Percentiles rank a stretch among this genome's conserved stretches.
Evolutionary conservation across 1,140 invertebrate genomes (phyloP).

Genomic region (Drosophila parvula): DNA sequence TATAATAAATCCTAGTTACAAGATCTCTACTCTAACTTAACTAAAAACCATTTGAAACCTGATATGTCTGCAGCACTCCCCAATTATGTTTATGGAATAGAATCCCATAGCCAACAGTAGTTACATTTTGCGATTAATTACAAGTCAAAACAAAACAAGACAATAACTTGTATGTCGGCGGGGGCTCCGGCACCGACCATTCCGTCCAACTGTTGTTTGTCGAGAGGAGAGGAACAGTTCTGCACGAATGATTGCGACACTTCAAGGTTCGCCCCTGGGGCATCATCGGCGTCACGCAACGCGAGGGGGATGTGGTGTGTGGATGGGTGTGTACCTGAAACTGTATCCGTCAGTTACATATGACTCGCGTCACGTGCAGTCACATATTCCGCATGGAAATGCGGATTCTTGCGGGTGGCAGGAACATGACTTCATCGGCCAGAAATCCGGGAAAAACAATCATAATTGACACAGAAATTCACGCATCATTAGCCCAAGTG

Average conservation of each 20-base stretch:
- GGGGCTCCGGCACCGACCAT: slow-evolving; percentile 1
- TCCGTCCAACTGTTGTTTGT: slow-evolving; percentile 56
- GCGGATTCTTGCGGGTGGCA: neutral
- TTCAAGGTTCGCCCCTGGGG: slow-evolving; percentile 55
- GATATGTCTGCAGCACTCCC: slow-evolving; percentile 8
- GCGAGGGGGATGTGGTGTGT: slow-evolving; percentile 17
- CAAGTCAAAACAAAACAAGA: slow-evolving; percentile 42
- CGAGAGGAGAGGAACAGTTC: slow-evolving; percentile 52
- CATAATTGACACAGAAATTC: slow-evolving; percentile 60
- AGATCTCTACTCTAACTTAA: neutral
- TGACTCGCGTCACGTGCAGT: slow-evolving; percentile 64
- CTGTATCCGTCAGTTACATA: slow-evolving; percentile 46
- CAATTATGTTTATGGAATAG: neutral
- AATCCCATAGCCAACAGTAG: slow-evolving; percentile 8
- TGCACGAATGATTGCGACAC: slow-evolving; percentile 75
- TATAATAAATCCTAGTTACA: neutral
- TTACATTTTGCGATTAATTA: slow-evolving; percentile 46
- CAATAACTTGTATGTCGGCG: slow-evolving; percentile 7
- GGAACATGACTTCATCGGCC: slow-evolving; percentile 68
- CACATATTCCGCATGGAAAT: slow-evolving; percentile 45
- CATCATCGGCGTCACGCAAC: slow-evolving; percentile 64
- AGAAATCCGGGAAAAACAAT: slow-evolving; percentile 38
- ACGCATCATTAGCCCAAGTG: slow-evolving; percentile 73
- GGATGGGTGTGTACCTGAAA: slow-evolving; percentile 37
- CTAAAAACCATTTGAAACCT: neutral